Conservation (phyloP, 2,797 vertebrate genomes). For the Amphiprion clarkii region DNA sequence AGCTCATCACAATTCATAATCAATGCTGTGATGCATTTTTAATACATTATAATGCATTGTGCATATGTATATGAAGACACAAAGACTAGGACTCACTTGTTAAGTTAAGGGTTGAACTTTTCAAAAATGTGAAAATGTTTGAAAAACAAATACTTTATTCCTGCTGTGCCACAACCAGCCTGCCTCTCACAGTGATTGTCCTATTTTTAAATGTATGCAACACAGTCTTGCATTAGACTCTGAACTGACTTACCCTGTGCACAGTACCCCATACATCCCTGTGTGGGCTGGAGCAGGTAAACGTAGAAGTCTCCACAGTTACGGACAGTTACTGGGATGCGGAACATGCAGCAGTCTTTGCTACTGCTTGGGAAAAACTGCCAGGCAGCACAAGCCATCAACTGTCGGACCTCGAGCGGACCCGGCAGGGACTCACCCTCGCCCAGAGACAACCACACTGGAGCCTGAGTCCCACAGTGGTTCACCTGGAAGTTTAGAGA, state of each 20-base stretch:
- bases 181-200: background rate
- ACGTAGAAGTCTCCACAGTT: slow-evolving; percentile 93
- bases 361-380: slow-evolving; percentile 85
- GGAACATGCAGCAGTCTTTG: slow-evolving; percentile 93
- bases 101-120: too few relatives aligned
- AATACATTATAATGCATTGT: too few relatives aligned
- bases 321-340: slow-evolving; percentile 90
- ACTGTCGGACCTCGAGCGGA: slow-evolving; percentile 86
- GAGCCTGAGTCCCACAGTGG: slow-evolving; percentile 93
- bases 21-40: background rate
- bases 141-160: too few relatives aligned
- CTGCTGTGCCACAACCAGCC: too few relatives aligned
- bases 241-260: slow-evolving; percentile 84
- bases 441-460: slow-evolving; percentile 90
- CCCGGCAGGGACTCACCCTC: slow-evolving; percentile 88
- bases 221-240: background rate
- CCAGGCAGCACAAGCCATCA: slow-evolving; percentile 93
- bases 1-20: background rate
- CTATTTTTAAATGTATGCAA: background rate
- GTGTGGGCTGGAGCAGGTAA: slow-evolving; percentile 93
- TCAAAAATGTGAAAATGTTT: too few relatives aligned
- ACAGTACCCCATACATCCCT: slow-evolving; percentile 95
- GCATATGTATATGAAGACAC: too few relatives aligned
- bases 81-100: background rate
- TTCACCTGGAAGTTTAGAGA: slow-evolving; percentile 84